Percentiles rank a stretch among this genome's conserved stretches.
These are phyloP conservation scores for Pseudobourletiella spinata DNA, from an alignment of 1,140 invertebrate species.

Conservation along the genomic window DNA sequence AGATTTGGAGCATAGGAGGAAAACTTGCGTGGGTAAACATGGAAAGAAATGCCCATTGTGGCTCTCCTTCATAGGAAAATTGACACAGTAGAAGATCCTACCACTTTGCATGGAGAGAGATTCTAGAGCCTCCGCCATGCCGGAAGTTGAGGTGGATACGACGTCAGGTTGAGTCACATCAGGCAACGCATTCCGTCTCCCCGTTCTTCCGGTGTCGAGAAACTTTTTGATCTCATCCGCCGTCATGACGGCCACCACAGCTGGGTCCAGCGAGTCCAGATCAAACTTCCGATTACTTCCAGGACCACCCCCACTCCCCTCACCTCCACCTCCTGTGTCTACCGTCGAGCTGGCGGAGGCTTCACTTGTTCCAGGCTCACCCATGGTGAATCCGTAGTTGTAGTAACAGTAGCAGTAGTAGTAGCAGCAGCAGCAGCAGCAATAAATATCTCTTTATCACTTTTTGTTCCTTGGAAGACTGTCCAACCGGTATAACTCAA, in stretches of 20 bases:
- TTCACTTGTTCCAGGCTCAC: slow-evolving; percentile 26
- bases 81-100: slow-evolving; percentile 26
- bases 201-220: slow-evolving; percentile 63
- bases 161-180: slow-evolving; percentile 56
- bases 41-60: too few relatives aligned
- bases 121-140: slow-evolving; percentile 57
- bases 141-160: slow-evolving; percentile 55
- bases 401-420: too few relatives aligned
- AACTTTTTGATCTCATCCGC: slow-evolving; percentile 53
- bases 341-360: background rate
- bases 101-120: slow-evolving; percentile 50
- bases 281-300: background rate
- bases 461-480: too few relatives aligned
- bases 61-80: background rate
- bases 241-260: slow-evolving; percentile 29
- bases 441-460: too few relatives aligned
- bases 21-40: too few relatives aligned
- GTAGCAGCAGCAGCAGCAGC: too few relatives aligned
- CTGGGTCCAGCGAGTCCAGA: slow-evolving; percentile 20
- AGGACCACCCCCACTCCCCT: background rate
- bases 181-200: slow-evolving; percentile 66
- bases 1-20: background rate
- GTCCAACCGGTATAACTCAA: too few relatives aligned
- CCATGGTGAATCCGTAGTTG: too few relatives aligned
- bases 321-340: background rate